Base-by-base conservation (phyloP, 2,797 vertebrate genomes). In the Tiaroga cobitis region DNA sequence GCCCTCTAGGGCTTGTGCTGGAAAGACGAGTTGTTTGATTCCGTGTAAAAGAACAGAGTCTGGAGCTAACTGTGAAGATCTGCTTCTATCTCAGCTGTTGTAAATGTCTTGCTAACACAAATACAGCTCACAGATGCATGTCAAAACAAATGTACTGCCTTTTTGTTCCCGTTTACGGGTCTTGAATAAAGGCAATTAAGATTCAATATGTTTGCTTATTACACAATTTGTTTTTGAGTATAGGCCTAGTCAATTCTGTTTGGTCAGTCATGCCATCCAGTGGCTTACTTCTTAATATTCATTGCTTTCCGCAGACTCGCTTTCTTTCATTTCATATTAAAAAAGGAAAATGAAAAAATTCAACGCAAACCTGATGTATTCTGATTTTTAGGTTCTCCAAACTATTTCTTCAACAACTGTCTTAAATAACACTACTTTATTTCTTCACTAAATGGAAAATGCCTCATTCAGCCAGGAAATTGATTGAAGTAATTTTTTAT, bases 1-100 rank as follows among this genome's bases (percentile, higher is more conserved):
- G 92, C 94, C 95, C 95, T 95, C 92, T 93, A 95, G 95, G 95
- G 95, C 94, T 94, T 93, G 94, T 93, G 94, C 94, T 95, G 59
- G 91, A 83, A 90, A 93, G 93, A 92, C 91, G 92, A 89, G 92
- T 90, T 92, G 94, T 96, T 95, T 96, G 94, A 95, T 95, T 94
- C 90, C 85, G 92, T 94, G 92, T 92, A 91, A 92, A 92, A 94
- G 94, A 94, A 94, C 93, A 92, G 91, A 94, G 94, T 93, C 92
- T 93, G 93, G 92, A 92, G 91, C 80, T 87, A 90, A 94, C 93
- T 92, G 91, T 89, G 93, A 93, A 91, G 91, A 93, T 92, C 80
- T 87, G 88, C 91, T 93, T 85, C 90, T 61, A 77, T 93, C 93
- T 95, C 91, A 92, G 93, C 93, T 92, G 91, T 92, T 86, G 69